phyloP scores from a whole-genome alignment of 2,888 invertebrate genomes.

The Penaeus monodon region DNA sequence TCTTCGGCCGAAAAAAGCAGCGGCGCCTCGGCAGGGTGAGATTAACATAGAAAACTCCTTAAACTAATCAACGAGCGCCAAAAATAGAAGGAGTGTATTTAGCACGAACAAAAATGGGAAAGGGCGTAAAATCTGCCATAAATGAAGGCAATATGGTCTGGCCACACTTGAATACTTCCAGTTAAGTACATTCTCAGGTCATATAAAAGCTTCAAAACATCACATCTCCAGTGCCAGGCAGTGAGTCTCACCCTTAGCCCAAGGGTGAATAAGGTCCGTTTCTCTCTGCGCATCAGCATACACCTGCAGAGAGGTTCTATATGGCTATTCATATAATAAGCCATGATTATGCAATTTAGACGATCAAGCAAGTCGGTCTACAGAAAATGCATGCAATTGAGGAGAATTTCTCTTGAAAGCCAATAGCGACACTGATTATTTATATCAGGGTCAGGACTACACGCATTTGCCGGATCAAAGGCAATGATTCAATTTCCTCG shows the following conservation, averaged over 20 bases:
- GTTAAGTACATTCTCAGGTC: conserved; percentile 43
- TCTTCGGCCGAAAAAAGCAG: no score
- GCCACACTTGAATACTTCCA: conserved; percentile 35
- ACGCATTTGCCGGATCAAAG: conserved; percentile 31
- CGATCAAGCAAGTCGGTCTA: conserved; percentile 38
- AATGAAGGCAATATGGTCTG: conserved; percentile 15
- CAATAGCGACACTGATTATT: conserved; percentile 39
- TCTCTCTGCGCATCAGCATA: not conserved
- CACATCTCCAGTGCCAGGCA: not conserved
- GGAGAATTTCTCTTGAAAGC: conserved; percentile 41
- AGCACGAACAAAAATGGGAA: conserved; percentile 7
- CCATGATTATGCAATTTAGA: conserved; percentile 41
- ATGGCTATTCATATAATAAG: conserved; percentile 33
- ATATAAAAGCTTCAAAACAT: conserved; percentile 28
- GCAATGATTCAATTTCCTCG: conserved; percentile 23
- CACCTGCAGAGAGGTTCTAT: conserved; percentile 43
- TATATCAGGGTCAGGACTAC: conserved; percentile 11
- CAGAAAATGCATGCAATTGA: conserved; percentile 45
- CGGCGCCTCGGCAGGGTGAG: no score
- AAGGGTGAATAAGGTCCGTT: not conserved
- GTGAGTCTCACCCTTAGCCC: conserved; percentile 10
- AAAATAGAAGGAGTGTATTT: conserved; percentile 1
- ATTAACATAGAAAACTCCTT: no score
- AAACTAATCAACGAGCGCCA: no score
- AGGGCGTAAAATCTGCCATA: conserved; percentile 17